Base-by-base conservation (phyloP, 2,888 invertebrate genomes). In the Sarcophaga subvicina region DNA sequence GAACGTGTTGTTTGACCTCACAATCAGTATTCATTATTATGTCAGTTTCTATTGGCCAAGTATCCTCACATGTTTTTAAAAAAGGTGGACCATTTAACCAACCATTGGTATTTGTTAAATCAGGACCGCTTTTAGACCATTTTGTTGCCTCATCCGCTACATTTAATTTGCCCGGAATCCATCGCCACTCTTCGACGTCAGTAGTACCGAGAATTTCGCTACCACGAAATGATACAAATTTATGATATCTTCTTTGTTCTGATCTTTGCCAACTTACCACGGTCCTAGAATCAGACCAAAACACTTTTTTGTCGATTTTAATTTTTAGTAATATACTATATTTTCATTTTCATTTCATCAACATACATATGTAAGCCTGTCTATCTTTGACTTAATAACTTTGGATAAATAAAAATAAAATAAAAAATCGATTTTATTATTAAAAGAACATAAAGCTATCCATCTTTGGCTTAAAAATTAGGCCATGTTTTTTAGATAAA, bases 191-290 rank as follows among this genome's bases (percentile, higher is more conserved):
- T 25, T 54, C 6, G 6, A 78, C 0, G 2, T 70, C 25, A 3
- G 81, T 72, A 12, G 14, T 62, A 12, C 82, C 85, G 20, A 73
- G 63, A 59, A 85, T 81, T 63, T 85, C 71, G n/a, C 71, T 67
- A 27, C 77, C 66, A 20, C 80, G 80, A 80, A 80, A 77, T n/a
- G 76, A 70, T 2, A 80, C 77, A 20, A 85, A 85, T 49, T 85
- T 80, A 11, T 85, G 76, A 45, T 76, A 84, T 14, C 25, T 73
- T 71, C 47, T 72, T 20, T 73, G 69, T 54, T 64, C 79, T 25
- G 79, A 79, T 14, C 54, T 70, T 6, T 71, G 62, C 70, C 79
- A 70, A 37, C 54, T 79, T 27, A 71, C 22, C 10, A 76, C 71
- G 11, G 80, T 80, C 64, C 59, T 72, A 11, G 80, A 80, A 54